Evolutionary conservation across 2,113 vertebrate species (phyloP), one percentile per base, ranked within the genome.

Genomic region (Grammomys dolichurus): DNA sequence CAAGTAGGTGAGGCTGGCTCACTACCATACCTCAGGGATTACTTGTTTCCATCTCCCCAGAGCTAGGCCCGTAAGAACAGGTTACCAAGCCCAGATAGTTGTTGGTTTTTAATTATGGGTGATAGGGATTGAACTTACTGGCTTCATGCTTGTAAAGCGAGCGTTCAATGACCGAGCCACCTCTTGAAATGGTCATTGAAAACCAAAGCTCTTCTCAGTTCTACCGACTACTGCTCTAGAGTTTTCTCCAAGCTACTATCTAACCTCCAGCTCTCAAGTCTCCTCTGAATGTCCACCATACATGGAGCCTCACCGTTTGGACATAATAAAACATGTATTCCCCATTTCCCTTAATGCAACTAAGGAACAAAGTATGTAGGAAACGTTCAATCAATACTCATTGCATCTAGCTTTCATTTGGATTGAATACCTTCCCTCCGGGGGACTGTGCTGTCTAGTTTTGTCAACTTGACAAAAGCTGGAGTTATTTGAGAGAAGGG

Each of bases 371-470:
- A 80, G 72, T 31, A 22, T 1, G 31, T 9, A 60, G 20, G 31
- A 46, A 72, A 58, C 4, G 56, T 31, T 76, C 56, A 9, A 6
- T 60, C 2, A 63, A 20, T 0, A 6, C 1, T 14, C 65, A 20
- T 4, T 63, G 24, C 6, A 3, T 4, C 22, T 19, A 36, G 36
- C 85, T 43, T 28, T 1, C 90, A 12, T 22, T 13, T 10, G 48
- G 19, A 54, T 2, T 5, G 20, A 12, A 0, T 10, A 1, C 5
- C 19, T 40, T 43, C 87, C 17, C 28, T 33, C 6, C 20, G 0
- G 0, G 9, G n/a, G 14, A 3, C 58, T 43, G 17, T 31, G 24
- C 14, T 65, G 26, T 40, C 40, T 46, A 46, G 58, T 46, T 65
- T 1, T 65, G 58, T 63, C 81, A 63, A 31, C 81, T 43, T 84